Base-by-base conservation (phyloP, 2,797 vertebrate genomes). In the Scyliorhinus canicula region DNA sequence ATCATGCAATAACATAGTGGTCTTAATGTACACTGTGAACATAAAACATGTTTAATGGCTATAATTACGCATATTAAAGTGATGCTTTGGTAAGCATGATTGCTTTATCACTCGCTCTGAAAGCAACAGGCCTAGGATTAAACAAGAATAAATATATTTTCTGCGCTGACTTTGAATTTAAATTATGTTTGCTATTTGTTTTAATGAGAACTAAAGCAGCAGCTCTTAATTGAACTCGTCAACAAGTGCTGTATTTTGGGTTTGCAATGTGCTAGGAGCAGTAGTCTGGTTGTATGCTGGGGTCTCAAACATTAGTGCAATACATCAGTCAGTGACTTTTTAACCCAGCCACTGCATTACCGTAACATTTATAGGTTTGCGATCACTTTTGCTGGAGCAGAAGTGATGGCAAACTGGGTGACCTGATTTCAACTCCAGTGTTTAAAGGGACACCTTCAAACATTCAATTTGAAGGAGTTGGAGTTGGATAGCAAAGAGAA, bases 11-110 rank as follows among this genome's bases (percentile, higher is more conserved):
- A 69, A 55, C 67, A 71, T 35, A 71, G 28, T 71, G 44, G 47
- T 74, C 52, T n/a, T 55, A 52, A 52, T 94, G 31, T 50, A 52
- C 19, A 21, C 5, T 94, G 74, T 74, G 28, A 52, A 50, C 14
- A 74, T 74, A 74, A 94, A 94, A 71, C 44, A 94, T 71, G 16
- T n/a, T 94, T 94, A 71, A 94, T 94, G 71, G 16, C 47, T 94
- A 74, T 71, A 71, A 65, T 94, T 63, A 93, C 1, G 14, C 63
- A 31, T 52, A 71, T 35, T 65, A 71, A 47, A 93, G 65, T 35
- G 44, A 93, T 47, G 44, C 65, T 71, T 71, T 94, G 47, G 44
- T 93, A 21, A 94, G 47, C 14, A 50, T 69, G 93, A 47, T 19
- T 55, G 65, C 47, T 35, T 52, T 52, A 94, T 71, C 69, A 74